phyloP scores from a whole-genome alignment of 2,888 invertebrate genomes.

The Augiades crinisus region DNA sequence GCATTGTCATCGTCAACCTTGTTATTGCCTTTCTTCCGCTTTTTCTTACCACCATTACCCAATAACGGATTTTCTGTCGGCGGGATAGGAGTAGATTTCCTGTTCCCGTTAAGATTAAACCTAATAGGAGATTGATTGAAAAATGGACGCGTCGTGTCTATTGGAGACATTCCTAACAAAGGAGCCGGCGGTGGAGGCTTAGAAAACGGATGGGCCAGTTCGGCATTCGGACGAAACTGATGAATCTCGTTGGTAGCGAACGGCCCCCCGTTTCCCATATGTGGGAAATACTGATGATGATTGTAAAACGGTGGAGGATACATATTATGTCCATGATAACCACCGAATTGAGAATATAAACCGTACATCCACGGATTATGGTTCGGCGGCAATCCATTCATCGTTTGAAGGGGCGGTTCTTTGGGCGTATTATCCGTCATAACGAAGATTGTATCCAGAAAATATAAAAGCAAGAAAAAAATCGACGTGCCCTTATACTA shows the following conservation, averaged over 20 bases:
- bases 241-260: conserved; percentile 45
- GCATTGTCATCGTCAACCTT: conserved; percentile 66
- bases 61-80: conserved; percentile 67
- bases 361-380: conserved; percentile 72
- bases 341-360: conserved; percentile 63
- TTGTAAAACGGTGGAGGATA: conserved; percentile 77
- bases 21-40: conserved; percentile 86
- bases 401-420: conserved; percentile 71
- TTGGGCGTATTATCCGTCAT: conserved; percentile 70
- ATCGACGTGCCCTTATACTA: conserved; percentile 26
- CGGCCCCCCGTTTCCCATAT: conserved; percentile 58
- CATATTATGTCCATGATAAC: conserved; percentile 64
- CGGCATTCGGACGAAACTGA: conserved; percentile 60
- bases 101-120: conserved; percentile 68
- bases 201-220: conserved; percentile 50
- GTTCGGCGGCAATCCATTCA: conserved; percentile 67
- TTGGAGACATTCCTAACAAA: conserved; percentile 70
- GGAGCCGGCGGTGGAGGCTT: conserved; percentile 60
- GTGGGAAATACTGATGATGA: conserved; percentile 68
- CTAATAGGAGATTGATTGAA: conserved; percentile 71
- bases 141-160: conserved; percentile 66
- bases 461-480: conserved; percentile 3
- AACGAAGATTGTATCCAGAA: conserved; percentile 10
- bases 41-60: conserved; percentile 84
- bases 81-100: conserved; percentile 63